These are phyloP conservation scores for Digitonthophagus gazella DNA, from an alignment of 2,888 invertebrate species.

Conservation along the genomic window DNA sequence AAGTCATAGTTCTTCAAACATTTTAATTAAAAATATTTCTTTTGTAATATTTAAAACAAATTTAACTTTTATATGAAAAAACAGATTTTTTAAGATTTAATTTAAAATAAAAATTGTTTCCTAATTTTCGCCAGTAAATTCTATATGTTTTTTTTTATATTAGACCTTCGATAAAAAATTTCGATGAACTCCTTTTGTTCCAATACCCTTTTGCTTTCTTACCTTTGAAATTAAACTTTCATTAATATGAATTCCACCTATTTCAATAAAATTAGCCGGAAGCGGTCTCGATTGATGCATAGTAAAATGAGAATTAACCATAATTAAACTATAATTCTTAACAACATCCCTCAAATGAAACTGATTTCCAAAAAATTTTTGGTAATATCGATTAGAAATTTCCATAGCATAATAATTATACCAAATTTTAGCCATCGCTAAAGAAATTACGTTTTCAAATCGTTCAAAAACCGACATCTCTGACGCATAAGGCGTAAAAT, in stretches of 20 bases:
- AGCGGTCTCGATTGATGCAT: conserved; percentile 57
- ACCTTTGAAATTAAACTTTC: conserved; percentile 51
- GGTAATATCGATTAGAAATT: conserved; percentile 39
- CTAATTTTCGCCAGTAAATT: too few species aligned
- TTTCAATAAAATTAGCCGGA: conserved; percentile 57
- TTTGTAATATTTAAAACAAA: too few species aligned
- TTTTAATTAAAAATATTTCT: too few species aligned
- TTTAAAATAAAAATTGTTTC: not conserved
- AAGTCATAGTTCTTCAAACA: too few species aligned
- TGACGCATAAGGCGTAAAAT: conserved; percentile 54
- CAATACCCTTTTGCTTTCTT: too few species aligned
- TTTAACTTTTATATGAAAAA: too few species aligned
- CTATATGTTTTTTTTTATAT: too few species aligned
- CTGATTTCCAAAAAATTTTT: conserved; percentile 53
- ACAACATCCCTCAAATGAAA: conserved; percentile 52
- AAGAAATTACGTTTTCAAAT: conserved; percentile 47
- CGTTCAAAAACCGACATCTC: conserved; percentile 56
- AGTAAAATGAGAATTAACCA: conserved; percentile 59
- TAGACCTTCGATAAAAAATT: too few species aligned
- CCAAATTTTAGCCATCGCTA: conserved; percentile 11
- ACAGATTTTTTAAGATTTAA: too few species aligned
- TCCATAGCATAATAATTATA: conserved; percentile 18
- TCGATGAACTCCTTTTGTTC: too few species aligned
- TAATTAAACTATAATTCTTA: conserved; percentile 55
- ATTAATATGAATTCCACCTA: conserved; percentile 56